Percentiles rank a stretch among this genome's conserved stretches.
phyloP scores from a whole-genome alignment of 2,797 vertebrate species.

The Pipistrellus pygmaeus region DNA sequence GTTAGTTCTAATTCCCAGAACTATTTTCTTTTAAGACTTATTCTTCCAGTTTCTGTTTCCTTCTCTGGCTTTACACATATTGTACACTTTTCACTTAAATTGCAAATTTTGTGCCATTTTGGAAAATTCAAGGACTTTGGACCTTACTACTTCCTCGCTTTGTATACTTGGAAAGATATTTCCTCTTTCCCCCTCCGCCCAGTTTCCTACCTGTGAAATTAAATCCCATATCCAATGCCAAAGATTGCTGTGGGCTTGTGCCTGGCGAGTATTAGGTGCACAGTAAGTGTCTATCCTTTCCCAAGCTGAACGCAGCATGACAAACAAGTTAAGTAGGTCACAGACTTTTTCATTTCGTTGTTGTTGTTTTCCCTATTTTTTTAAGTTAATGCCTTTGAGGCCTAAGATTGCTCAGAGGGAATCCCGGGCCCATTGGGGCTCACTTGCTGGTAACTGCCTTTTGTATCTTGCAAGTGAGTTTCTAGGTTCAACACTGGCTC shows the following conservation, averaged over 20 bases:
- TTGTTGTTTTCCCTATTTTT: background rate
- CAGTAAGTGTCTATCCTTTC: background rate
- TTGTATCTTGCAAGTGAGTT: slow-evolving; percentile 1
- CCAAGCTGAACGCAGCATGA: background rate
- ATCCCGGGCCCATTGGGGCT: background rate
- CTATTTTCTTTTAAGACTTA: slow-evolving; percentile 31
- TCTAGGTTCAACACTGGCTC: background rate
- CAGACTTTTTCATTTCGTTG: background rate
- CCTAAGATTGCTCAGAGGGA: background rate
- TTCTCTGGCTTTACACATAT: background rate
- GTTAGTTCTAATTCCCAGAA: background rate
- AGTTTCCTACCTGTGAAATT: background rate
- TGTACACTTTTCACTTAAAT: background rate
- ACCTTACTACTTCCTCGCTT: background rate
- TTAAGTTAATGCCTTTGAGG: background rate
- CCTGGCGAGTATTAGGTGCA: background rate
- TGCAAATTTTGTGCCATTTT: slow-evolving; percentile 21
- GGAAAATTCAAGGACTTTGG: background rate
- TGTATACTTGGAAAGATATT: background rate
- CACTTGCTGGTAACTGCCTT: background rate
- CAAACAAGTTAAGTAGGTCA: background rate
- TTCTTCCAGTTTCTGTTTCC: slow-evolving; percentile 42
- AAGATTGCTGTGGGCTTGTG: background rate
- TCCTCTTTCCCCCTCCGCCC: background rate
- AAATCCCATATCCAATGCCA: background rate